Percentiles rank a stretch among this genome's conserved stretches.
phyloP scores from a whole-genome alignment of 2,113 vertebrate species.

The Sisor rabdophorus region DNA sequence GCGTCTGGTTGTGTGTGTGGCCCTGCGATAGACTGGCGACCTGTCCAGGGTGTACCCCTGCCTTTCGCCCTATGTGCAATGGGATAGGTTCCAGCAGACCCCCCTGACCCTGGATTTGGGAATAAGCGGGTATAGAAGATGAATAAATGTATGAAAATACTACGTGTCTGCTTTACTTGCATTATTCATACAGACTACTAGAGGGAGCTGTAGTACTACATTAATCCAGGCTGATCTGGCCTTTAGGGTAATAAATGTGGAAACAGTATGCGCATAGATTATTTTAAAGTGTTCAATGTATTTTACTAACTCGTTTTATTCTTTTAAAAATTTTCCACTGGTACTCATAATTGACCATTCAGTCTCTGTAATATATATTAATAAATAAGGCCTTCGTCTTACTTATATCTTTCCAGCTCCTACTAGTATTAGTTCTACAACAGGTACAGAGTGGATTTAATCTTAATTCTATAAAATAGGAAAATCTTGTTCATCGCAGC shows the following conservation, averaged over 20 bases:
- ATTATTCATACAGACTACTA: constrained; percentile 49
- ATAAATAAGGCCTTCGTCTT: neutral
- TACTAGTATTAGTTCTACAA: neutral
- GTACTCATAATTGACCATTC: neutral
- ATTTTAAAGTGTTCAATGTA: neutral
- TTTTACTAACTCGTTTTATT: neutral
- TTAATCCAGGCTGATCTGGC: neutral
- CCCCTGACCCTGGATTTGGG: too few species aligned
- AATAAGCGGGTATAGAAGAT: too few species aligned
- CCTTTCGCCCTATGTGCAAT: too few species aligned
- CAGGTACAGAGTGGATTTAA: neutral
- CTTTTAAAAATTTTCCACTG: neutral
- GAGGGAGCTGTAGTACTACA: constrained; percentile 52
- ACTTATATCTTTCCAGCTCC: neutral
- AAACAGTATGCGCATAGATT: neutral
- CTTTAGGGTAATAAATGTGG: neutral
- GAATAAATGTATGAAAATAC: too few species aligned
- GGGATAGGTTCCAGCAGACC: too few species aligned
- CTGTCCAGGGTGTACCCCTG: too few species aligned
- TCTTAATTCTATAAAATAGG: neutral
- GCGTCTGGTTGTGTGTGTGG: too few species aligned
- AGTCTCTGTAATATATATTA: neutral
- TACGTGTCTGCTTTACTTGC: constrained; percentile 2
- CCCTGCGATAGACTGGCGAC: too few species aligned
- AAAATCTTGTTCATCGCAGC: neutral